Base-by-base conservation (phyloP, 1,140 invertebrate species). In the Elysia chlorotica region DNA sequence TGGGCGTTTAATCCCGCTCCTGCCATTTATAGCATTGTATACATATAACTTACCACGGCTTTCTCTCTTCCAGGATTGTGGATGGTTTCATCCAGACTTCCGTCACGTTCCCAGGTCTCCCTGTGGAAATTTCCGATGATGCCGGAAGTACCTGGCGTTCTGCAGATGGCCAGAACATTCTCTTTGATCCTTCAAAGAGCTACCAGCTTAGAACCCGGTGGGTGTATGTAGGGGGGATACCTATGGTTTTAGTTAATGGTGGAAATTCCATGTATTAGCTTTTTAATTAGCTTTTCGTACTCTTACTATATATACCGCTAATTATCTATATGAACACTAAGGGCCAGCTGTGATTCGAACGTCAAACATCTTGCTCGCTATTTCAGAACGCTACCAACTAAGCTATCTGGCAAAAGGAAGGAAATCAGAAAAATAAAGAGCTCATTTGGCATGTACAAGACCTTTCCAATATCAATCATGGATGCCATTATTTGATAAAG, bases 31-130 rank as follows among this genome's bases (percentile, higher is more conserved):
- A 5, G 5, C 28, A 5, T 25, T 23, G 28, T 14, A 19, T 25
- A 5, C 36, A 67, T 17, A 68, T 37, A 65, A 14, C 38, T 66
- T 17, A 37, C 28, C 38, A n/a, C 28, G 14, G 48, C 4, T 65
- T 41, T 4, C 21, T 65, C 23, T 33, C 35, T 2, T 2, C 25
- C 48, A 68, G 19, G 69, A 82, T 79, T 36, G 61, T 79, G n/a
- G 56, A 74, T 36, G 71, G 65, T 5, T 41, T 36, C 6, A 28
- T 82, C n/a, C n/a, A 68, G 36, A 73, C 73, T 6, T 76, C 76
- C 25, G 72, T 76, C 14, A 71, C 74, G 0, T 80, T 75, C 62
- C 81, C 81, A 6, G 81, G 81, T 2, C 72, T 82, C 31, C 19
- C 5, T 0, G 75, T 81, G 19, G 75, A 82, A 37, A 76, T 76